Base-by-base conservation (phyloP, 2,888 invertebrate genomes). In the Nephrotoma flavescens region DNA sequence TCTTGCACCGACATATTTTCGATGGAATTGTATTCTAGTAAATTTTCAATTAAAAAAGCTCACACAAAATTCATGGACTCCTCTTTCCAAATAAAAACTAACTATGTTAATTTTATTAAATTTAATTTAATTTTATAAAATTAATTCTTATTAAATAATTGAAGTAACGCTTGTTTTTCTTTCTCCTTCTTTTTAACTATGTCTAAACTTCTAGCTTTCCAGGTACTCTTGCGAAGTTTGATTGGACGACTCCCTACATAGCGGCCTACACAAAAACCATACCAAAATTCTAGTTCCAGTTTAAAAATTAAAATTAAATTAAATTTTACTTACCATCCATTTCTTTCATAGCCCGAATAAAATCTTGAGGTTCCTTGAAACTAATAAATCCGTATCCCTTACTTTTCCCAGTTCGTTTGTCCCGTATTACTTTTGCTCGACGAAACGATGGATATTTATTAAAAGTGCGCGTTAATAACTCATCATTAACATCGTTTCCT, bases 341-440 rank as follows among this genome's bases (percentile, higher is more conserved):
- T 93, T 99, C 99, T 90, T 99, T 97, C 96, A 99, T 99, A 7
- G 99, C 99, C 89, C 96, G 95, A 86, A 98, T 98, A 90, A 99
- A 99, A 91, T 99, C 99, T 45, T 96, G 96, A 0, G 99, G 98
- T 91, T 99, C 98, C 89, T 97, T 97, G 91, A 99, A 99, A 90
- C 99, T 99, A 88, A 99, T 97, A 91, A 99, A 99, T 0, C 99
- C 99, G 91, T 98, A 99, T 0, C 99, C 99, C 92, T 99, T 99
- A 88, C 98, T 98, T 91, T 99, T 99, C 90, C 99, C 99, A 0
- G 98, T 98, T 52, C 99, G 93, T 90, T 98, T 98, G 91, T 99
- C 99, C 87, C 99, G 93, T 2, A 99, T 95, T 31, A 99, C 99
- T 91, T 98, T 97, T 0, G 99, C 99, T 90, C 95, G 95, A 90